These are phyloP conservation scores for Monoplex corrugatus DNA, from an alignment of 2,888 invertebrate genomes.

Conservation along the genomic window DNA sequence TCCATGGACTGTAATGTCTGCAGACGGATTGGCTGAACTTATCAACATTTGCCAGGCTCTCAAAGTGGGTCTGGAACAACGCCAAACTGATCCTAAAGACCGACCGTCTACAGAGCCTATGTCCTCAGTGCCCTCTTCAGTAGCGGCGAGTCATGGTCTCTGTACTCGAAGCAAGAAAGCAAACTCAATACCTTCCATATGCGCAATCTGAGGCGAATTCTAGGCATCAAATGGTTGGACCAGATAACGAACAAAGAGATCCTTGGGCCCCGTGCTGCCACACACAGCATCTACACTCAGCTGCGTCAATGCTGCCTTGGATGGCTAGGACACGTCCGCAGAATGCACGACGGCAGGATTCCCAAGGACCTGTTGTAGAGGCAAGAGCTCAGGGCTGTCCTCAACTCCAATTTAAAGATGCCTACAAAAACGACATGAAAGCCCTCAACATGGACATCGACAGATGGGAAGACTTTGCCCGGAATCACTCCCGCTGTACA, in stretches of 20 bases:
- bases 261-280: not conserved
- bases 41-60: not conserved
- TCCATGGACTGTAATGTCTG: not conserved
- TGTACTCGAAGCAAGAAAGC: conserved; percentile 1
- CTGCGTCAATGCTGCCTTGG: not conserved
- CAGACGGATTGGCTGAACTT: too few species aligned
- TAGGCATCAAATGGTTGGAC: conserved; percentile 27
- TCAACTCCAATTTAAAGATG: too few species aligned
- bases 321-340: not conserved
- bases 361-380: not conserved
- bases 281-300: not conserved
- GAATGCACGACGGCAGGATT: not conserved
- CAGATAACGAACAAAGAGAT: not conserved
- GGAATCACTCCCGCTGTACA: too few species aligned
- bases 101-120: not conserved
- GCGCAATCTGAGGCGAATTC: not conserved
- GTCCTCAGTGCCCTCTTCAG: not conserved
- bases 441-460: too few species aligned
- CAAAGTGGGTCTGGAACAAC: conserved; percentile 5
- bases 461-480: too few species aligned
- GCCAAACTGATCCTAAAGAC: not conserved
- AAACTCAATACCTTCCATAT: conserved; percentile 22
- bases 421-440: too few species aligned
- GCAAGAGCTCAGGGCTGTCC: too few species aligned
- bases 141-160: not conserved